Percentiles rank a stretch among this genome's conserved stretches.
Evolutionary conservation across 2,113 vertebrate species (phyloP).

Genomic region (Cyrtonyx montezumae): DNA sequence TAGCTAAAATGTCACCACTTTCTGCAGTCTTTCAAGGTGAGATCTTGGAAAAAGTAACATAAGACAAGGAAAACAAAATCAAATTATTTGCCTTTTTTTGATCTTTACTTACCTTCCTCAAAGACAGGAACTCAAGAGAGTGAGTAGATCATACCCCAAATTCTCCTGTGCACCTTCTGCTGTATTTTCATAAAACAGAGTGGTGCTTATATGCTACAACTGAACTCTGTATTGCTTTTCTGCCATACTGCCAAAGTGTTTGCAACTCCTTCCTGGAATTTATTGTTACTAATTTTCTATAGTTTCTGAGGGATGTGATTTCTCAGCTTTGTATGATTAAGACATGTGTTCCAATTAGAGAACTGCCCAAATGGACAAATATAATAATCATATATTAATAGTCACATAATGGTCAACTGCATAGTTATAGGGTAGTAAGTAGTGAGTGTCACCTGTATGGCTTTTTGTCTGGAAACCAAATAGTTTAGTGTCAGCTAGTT

Average conservation of each 20-base stretch:
- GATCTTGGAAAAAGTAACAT: neutral
- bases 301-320: neutral
- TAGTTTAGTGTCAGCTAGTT: neutral
- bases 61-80: neutral
- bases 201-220: neutral
- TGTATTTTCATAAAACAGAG: neutral
- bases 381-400: neutral
- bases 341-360: neutral
- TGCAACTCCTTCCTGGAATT: neutral
- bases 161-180: neutral
- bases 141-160: neutral
- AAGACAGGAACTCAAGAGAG: neutral
- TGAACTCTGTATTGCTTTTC: neutral
- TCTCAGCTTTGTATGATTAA: neutral
- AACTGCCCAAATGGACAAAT: neutral
- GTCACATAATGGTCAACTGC: neutral
- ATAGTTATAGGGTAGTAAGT: neutral
- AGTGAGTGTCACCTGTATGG: neutral
- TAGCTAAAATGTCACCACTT: neutral
- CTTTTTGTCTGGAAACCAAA: neutral
- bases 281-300: neutral
- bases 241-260: neutral
- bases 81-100: neutral
- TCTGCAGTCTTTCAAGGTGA: neutral
- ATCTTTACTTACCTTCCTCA: neutral